Evolutionary conservation across 2,113 vertebrate genomes (phyloP), one percentile per base, ranked within the genome.

Genomic region (Gobius niger): DNA sequence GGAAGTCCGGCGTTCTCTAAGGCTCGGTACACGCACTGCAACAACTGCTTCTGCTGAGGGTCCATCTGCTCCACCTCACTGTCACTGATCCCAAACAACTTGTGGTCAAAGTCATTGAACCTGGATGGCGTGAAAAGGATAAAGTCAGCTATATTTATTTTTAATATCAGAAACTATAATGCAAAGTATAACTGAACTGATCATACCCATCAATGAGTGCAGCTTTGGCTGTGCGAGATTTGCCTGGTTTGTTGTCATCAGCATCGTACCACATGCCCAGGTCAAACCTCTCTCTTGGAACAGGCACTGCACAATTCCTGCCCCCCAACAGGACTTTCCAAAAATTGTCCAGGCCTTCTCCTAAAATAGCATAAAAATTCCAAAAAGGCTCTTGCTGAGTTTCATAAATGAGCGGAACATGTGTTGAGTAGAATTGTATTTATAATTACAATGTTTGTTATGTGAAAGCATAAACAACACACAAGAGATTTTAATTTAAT

Each of bases 91-190:
- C 91, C 89, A 66, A 95, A 95, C 14, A 96, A 77, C 68, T 83
- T 93, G 80, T 95, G 91, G 87, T 95, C 94, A 80, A 94, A 95
- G 60, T 92, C 82, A 86, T 95, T 95, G 52, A 94, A 93, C 62
- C 93, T 95, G 76, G 19, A 63, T 63, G 49, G 3, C 67, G 42
- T 44, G 2, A 49, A 56, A 7, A 47, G 6, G 15, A 18, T 24
- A 24, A 34, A 6, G 40, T 10, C 7, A 44, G 52, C 42, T 54
- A 10, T 18, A 10, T 34, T 34, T 34, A 34, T 34, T 34, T 34
- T 34, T 34, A 4, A 34, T 34, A 34, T 1, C 1, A 34, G 24
- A 34, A 34, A 4, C 2, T 34, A 34, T 34, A 34, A 34, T 34
- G 24, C 16, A 53, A 19, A 53, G 18, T 46, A 10, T 47, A 0